phyloP scores from a whole-genome alignment of 2,113 vertebrate genomes.

The Gavialis gangeticus region DNA sequence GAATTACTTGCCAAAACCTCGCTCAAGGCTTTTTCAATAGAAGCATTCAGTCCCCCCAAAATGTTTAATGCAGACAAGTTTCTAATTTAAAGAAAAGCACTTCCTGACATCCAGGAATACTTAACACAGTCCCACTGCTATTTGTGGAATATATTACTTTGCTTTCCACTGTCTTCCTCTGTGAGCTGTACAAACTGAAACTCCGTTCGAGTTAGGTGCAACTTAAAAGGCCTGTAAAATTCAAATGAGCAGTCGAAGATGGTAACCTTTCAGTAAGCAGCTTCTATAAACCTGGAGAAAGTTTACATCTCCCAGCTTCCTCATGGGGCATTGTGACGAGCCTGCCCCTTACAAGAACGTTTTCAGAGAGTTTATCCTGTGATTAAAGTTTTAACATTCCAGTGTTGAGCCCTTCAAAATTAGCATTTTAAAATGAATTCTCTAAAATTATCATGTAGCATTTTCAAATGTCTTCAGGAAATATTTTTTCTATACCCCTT shows the following conservation, averaged over 20 bases:
- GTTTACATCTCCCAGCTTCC: not conserved
- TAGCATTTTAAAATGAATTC: not conserved
- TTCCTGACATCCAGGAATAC: not conserved
- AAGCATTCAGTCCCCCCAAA: not conserved
- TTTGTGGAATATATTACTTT: not conserved
- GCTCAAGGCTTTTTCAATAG: not conserved
- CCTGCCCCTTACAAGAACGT: not conserved
- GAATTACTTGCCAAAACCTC: not conserved
- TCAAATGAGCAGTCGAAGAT: not conserved
- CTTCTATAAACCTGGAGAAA: not conserved
- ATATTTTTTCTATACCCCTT: too few relatives aligned
- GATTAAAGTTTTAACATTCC: not conserved
- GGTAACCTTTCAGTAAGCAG: not conserved
- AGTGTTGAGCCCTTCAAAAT: too few relatives aligned
- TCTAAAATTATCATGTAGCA: not conserved
- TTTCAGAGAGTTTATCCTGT: not conserved
- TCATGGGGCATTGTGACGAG: not conserved
- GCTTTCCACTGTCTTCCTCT: not conserved
- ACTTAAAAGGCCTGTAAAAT: not conserved
- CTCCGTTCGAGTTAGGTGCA: not conserved
- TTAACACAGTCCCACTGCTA: not conserved
- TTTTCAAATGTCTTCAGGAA: too few relatives aligned
- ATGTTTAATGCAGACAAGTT: not conserved
- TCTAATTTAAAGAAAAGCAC: not conserved
- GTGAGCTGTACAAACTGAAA: not conserved